Conservation (phyloP, 1,140 invertebrate genomes). For the Macrobrachium rosenbergii region DNA sequence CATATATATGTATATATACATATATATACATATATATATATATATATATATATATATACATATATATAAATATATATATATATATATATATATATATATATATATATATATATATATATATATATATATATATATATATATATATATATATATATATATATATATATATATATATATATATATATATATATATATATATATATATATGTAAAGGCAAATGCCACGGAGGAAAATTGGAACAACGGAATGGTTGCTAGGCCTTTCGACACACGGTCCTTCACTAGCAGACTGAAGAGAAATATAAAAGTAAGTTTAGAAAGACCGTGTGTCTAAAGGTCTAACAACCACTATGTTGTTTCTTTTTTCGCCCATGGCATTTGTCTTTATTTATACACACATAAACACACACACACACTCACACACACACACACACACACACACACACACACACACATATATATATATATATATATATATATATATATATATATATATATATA, state of each 20-base stretch:
- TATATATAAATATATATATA: neutral
- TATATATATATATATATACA: slow-evolving; percentile 13
- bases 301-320: too few species aligned
- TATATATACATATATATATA: slow-evolving; percentile 13
- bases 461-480: slow-evolving; percentile 28
- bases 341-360: too few species aligned
- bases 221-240: too few species aligned
- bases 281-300: too few species aligned
- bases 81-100: neutral
- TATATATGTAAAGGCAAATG: neutral
- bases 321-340: too few species aligned
- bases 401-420: neutral
- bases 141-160: neutral
- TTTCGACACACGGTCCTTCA: too few species aligned
- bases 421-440: neutral
- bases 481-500: slow-evolving; percentile 28
- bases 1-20: slow-evolving; percentile 5
- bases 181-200: slow-evolving; percentile 6
- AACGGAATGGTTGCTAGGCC: too few species aligned
- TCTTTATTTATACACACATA: neutral
- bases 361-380: too few species aligned
- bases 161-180: slow-evolving; percentile 22
- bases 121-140: neutral
- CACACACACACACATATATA: slow-evolving; percentile 1
- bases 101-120: slow-evolving; percentile 19